phyloP scores from a whole-genome alignment of 2,797 vertebrate species.

The Ceyx erithaca region DNA sequence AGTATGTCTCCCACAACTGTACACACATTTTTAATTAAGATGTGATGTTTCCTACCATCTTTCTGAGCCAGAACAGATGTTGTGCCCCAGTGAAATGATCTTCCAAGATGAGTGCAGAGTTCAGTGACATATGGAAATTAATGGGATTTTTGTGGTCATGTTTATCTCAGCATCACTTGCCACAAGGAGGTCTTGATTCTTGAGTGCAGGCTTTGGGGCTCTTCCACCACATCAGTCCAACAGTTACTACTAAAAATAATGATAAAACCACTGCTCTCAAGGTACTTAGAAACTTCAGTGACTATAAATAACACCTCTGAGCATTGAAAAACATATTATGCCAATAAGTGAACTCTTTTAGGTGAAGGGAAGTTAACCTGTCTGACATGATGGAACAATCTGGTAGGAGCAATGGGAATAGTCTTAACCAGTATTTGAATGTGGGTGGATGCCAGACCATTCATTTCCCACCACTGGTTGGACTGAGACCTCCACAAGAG shows the following conservation, averaged over 20 bases:
- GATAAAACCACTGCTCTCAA: neutral
- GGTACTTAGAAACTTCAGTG: neutral
- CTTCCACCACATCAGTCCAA: neutral
- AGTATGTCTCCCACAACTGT: neutral
- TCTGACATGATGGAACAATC: neutral
- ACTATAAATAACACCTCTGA: neutral
- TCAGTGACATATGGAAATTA: constrained; percentile 52
- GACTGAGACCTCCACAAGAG: neutral
- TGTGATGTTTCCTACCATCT: constrained; percentile 19
- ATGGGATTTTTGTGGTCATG: constrained; percentile 43
- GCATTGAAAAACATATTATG: neutral
- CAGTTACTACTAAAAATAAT: neutral
- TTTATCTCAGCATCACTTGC: neutral
- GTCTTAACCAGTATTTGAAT: neutral
- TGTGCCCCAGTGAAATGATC: neutral
- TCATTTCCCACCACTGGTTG: neutral
- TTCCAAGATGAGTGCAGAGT: neutral
- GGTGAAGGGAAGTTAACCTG: neutral
- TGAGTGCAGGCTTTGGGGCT: neutral
- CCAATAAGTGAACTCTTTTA: neutral
- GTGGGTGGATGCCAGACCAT: neutral
- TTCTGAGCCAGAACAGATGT: constrained; percentile 59
- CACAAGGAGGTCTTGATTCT: neutral
- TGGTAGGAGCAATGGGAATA: neutral
- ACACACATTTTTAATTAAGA: constrained; percentile 46